Percentiles rank a stretch among this genome's conserved stretches.
Conservation (phyloP, 2,797 vertebrate genomes). For the Pristis pectinata region DNA sequence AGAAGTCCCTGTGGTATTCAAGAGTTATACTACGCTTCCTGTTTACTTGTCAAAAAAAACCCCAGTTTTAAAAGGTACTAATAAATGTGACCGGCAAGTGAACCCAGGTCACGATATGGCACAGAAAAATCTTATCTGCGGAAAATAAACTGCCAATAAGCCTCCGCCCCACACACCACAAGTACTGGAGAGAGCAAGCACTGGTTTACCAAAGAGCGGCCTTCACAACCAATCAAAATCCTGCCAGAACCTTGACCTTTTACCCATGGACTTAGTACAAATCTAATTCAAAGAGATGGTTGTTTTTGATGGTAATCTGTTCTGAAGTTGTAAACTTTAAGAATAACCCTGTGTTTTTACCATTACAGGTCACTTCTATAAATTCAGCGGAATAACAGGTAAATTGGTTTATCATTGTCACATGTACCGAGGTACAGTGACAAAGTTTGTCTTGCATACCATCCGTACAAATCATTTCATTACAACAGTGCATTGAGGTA, state of each 20-base stretch:
- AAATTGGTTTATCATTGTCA: too few species aligned
- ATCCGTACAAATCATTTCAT: too few species aligned
- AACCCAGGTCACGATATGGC: constrained; percentile 4
- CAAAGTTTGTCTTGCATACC: too few species aligned
- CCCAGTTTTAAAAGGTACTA: neutral
- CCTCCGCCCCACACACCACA: neutral
- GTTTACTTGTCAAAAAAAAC: neutral
- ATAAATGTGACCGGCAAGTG: neutral
- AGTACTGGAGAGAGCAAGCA: neutral
- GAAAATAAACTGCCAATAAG: constrained; percentile 9
- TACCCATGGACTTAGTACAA: neutral
- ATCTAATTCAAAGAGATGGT: neutral
- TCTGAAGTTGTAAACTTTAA: neutral
- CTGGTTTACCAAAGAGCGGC: neutral
- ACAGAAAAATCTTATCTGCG: constrained; percentile 14
- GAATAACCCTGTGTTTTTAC: neutral
- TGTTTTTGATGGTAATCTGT: neutral
- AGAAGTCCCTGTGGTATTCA: neutral
- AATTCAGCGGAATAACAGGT: neutral
- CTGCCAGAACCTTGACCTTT: neutral
- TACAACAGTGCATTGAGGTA: too few species aligned
- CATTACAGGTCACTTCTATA: neutral
- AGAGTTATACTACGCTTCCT: neutral
- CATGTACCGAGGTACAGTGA: too few species aligned
- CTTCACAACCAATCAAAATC: neutral